Evolutionary conservation across 2,113 vertebrate genomes (phyloP).

Genomic region (Dipodomys spectabilis): DNA sequence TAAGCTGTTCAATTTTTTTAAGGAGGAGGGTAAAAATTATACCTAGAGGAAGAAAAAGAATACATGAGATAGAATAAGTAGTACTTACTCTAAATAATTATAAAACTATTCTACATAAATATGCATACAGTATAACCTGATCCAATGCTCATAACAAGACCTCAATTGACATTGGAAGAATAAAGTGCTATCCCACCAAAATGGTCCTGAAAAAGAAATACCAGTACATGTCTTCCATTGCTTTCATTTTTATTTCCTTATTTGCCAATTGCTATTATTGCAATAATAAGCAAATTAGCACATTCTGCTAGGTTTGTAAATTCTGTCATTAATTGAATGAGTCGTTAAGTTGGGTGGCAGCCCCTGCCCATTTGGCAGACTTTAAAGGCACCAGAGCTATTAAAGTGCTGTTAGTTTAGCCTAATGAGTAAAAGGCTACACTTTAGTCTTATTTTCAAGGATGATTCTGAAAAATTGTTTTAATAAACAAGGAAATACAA

Average conservation of each 20-base stretch:
- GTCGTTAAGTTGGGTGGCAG: conserved; percentile 52
- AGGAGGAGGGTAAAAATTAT: conserved; percentile 15
- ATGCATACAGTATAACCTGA: background rate
- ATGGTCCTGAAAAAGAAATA: conserved; percentile 23
- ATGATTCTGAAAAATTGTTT: conserved; percentile 68
- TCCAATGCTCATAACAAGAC: background rate
- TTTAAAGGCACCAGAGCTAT: conserved; percentile 55
- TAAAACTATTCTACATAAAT: conserved; percentile 36
- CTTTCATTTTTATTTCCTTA: conserved; percentile 25
- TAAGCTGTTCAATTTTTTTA: background rate
- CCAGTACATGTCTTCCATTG: background rate
- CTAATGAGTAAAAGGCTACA: conserved; percentile 38
- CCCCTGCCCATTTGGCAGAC: conserved; percentile 23
- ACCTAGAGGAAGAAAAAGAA: conserved; percentile 41
- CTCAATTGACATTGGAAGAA: conserved; percentile 49
- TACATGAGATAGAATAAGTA: background rate
- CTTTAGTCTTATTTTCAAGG: conserved; percentile 51
- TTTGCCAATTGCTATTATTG: conserved; percentile 43
- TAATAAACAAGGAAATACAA: conserved; percentile 61
- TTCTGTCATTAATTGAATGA: conserved; percentile 56
- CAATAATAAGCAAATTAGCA: conserved; percentile 48
- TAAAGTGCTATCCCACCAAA: background rate
- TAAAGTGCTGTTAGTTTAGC: conserved; percentile 26
- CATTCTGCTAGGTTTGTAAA: conserved; percentile 51
- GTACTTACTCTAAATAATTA: conserved; percentile 38